Conservation (phyloP, 2,888 invertebrate genomes). For the Drosophila prolongata region DNA sequence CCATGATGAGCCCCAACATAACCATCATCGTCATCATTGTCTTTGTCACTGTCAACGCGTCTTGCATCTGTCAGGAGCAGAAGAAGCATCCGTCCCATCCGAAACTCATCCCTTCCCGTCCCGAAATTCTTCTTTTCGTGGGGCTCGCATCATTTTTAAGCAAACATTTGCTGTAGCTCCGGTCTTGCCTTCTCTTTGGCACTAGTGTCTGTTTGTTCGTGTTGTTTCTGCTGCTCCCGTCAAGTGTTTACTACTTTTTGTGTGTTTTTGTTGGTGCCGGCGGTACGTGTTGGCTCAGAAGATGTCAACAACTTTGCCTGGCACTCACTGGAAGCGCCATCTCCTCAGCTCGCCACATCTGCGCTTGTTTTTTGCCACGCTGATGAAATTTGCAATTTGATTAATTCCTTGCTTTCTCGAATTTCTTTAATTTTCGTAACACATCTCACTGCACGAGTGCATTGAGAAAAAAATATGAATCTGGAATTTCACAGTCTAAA, state of each 20-base stretch:
- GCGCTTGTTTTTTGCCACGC: slow-evolving; percentile 45
- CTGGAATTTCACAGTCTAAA: background rate
- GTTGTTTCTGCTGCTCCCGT: slow-evolving; percentile 19
- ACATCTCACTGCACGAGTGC: slow-evolving; percentile 13
- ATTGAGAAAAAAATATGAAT: background rate
- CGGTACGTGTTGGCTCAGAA: slow-evolving; percentile 74
- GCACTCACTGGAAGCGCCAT: slow-evolving; percentile 7
- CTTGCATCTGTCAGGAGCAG: slow-evolving; percentile 63
- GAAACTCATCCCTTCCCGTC: slow-evolving; percentile 6
- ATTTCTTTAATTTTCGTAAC: slow-evolving; percentile 19
- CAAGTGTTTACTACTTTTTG: slow-evolving; percentile 65
- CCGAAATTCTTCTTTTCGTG: slow-evolving; percentile 19
- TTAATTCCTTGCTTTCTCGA: slow-evolving; percentile 22
- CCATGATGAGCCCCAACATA: slow-evolving; percentile 27
- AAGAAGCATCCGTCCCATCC: slow-evolving; percentile 19
- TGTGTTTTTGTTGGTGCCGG: slow-evolving; percentile 39
- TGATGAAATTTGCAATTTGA: slow-evolving; percentile 60
- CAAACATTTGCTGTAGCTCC: slow-evolving; percentile 45
- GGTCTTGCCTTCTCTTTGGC: slow-evolving; percentile 20
- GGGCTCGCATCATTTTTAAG: slow-evolving; percentile 51
- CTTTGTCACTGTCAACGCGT: slow-evolving; percentile 73
- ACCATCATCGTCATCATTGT: slow-evolving; percentile 55
- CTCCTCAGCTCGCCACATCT: slow-evolving; percentile 23
- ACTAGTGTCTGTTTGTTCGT: slow-evolving; percentile 29
- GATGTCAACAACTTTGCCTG: slow-evolving; percentile 70